A percentile compares a stretch with the other conserved stretches of the same genome.
Conservation (phyloP, 1,140 invertebrate genomes). For the Drosophila sucinea region DNA sequence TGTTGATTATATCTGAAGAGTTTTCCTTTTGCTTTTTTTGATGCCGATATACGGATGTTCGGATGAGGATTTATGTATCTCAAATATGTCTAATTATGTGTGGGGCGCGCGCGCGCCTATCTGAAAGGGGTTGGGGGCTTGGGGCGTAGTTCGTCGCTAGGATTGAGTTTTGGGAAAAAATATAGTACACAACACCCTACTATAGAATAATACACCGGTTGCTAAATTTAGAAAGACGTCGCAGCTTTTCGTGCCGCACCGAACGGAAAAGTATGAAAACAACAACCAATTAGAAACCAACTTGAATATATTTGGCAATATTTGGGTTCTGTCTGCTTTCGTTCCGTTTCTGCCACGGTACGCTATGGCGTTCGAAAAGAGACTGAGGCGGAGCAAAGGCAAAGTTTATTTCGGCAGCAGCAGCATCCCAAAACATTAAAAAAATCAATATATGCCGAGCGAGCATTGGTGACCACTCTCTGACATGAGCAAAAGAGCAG, state of each 20-base stretch:
- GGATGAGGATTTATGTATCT: constrained; percentile 27
- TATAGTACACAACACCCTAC: constrained; percentile 66
- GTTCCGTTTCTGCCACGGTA: constrained; percentile 6
- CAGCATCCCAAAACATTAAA: constrained; percentile 63
- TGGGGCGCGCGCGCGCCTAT: constrained; percentile 34
- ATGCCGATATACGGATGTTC: constrained; percentile 3
- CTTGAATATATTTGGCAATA: constrained; percentile 76
- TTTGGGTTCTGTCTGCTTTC: constrained; percentile 29
- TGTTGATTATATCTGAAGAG: constrained; percentile 12
- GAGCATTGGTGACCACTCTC: not conserved
- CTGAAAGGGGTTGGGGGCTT: constrained; percentile 8
- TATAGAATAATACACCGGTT: constrained; percentile 61
- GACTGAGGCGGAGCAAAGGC: constrained; percentile 54
- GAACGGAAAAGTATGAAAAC: constrained; percentile 50
- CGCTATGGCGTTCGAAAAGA: constrained; percentile 61
- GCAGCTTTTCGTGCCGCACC: constrained; percentile 52
- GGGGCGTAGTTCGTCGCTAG: constrained; percentile 24
- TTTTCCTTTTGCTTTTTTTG: not conserved
- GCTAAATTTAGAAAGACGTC: constrained; percentile 73
- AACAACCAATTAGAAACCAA: constrained; percentile 59
- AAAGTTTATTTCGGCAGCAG: constrained; percentile 69
- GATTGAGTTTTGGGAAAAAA: constrained; percentile 34
- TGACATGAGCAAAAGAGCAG: constrained; percentile 4
- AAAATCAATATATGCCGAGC: constrained; percentile 65
- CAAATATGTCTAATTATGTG: constrained; percentile 44